Conservation (phyloP, 1,140 invertebrate genomes). For the Subanguina moxae region DNA sequence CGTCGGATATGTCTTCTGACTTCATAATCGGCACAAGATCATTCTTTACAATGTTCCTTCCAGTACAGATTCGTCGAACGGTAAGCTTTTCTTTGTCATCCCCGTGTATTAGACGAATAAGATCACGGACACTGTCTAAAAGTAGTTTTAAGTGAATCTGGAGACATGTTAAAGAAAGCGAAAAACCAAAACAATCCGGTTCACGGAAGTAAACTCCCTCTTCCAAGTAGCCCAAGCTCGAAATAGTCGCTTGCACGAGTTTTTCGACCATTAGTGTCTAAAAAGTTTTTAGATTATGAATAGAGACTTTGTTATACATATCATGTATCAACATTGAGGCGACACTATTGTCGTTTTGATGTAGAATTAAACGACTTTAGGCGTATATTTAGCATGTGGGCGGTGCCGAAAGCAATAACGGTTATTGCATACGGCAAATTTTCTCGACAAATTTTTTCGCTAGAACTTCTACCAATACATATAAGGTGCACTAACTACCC, state of each 20-base stretch:
- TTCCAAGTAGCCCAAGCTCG: constrained; percentile 34
- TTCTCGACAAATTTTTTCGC: too few relatives aligned
- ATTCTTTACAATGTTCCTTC: constrained; percentile 39
- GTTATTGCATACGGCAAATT: too few relatives aligned
- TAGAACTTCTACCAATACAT: too few relatives aligned
- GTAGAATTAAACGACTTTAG: too few relatives aligned
- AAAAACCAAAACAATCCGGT: constrained; percentile 37
- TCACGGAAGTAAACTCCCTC: constrained; percentile 35
- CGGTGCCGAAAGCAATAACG: too few relatives aligned
- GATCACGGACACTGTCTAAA: constrained; percentile 39
- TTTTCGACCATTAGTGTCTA: constrained; percentile 18
- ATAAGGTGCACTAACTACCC: too few relatives aligned
- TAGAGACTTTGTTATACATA: too few relatives aligned
- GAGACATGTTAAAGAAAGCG: background rate
- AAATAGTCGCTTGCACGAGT: constrained; percentile 39
- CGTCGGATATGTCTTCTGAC: constrained; percentile 26
- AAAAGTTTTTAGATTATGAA: too few relatives aligned
- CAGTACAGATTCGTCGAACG: constrained; percentile 26
- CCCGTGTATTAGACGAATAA: constrained; percentile 30
- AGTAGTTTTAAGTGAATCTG: background rate
- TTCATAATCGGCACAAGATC: constrained; percentile 43
- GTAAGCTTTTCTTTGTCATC: constrained; percentile 23
- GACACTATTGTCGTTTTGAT: too few relatives aligned
- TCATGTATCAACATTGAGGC: too few relatives aligned
- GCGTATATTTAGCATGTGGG: too few relatives aligned